These are phyloP conservation scores for Cardiocondyla obscurior DNA, from an alignment of 1,140 invertebrate genomes.

Conservation along the genomic window DNA sequence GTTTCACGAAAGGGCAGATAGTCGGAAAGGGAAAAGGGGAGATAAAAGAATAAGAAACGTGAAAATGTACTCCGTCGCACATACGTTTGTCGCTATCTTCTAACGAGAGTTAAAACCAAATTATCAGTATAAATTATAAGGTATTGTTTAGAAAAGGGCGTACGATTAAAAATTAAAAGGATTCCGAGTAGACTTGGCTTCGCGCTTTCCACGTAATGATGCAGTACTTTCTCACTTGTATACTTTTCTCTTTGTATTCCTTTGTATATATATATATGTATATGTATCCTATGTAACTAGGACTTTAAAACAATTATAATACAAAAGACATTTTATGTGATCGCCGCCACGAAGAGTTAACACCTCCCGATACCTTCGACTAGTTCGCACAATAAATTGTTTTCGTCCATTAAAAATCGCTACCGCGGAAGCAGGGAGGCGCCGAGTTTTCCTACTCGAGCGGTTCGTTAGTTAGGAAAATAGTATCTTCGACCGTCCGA, in stretches of 20 bases:
- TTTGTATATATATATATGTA: too few species aligned
- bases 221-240: not conserved
- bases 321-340: constrained; percentile 15
- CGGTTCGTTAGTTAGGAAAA: constrained; percentile 45
- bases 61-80: not conserved
- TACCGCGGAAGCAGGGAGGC: constrained; percentile 1
- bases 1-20: not conserved
- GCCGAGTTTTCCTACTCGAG: not conserved
- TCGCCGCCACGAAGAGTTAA: constrained; percentile 52
- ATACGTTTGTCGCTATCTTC: not conserved
- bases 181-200: not conserved
- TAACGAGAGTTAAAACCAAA: not conserved
- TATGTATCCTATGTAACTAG: not conserved
- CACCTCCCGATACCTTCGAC: constrained; percentile 26
- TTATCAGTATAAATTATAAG: constrained; percentile 7
- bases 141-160: not conserved
- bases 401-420: constrained; percentile 40
- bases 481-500: constrained; percentile 33
- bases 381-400: constrained; percentile 43
- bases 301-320: constrained; percentile 26
- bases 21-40: too few species aligned
- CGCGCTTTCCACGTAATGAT: not conserved
- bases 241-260: not conserved
- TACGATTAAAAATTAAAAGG: constrained; percentile 14
- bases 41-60: constrained; percentile 37